These are phyloP conservation scores for Lepisosteus oculatus DNA, from an alignment of 2,113 vertebrate genomes.

Conservation along the genomic window DNA sequence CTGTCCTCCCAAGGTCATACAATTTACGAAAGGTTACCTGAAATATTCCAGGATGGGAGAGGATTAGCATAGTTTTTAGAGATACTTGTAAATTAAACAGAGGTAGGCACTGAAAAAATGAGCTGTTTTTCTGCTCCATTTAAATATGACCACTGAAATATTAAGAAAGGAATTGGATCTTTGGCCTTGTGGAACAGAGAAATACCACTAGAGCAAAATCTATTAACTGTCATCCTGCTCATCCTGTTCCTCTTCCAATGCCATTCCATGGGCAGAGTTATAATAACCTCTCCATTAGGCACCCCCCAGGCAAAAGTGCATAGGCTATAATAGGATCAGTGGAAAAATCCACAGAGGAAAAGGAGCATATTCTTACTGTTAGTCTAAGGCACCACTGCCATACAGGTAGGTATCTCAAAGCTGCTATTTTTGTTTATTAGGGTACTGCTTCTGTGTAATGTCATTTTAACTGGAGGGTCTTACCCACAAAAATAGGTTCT, in stretches of 20 bases:
- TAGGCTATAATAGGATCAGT: constrained; percentile 85
- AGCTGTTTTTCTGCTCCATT: constrained; percentile 74
- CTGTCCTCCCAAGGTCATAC: constrained; percentile 86
- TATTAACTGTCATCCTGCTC: constrained; percentile 74
- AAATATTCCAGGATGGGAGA: constrained; percentile 63
- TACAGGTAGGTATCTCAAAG: not conserved
- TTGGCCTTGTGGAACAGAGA: constrained; percentile 73
- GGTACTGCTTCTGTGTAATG: too few species aligned
- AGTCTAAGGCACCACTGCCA: constrained; percentile 61
- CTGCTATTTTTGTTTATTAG: constrained; percentile 35
- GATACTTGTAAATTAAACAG: constrained; percentile 80
- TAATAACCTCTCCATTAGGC: constrained; percentile 82
- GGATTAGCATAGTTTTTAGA: constrained; percentile 91
- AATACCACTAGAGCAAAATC: constrained; percentile 66
- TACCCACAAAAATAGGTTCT: too few species aligned
- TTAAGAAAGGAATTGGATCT: constrained; percentile 71
- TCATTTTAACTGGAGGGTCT: too few species aligned
- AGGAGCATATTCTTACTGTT: constrained; percentile 77
- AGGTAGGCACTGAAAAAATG: constrained; percentile 66
- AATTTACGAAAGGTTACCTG: constrained; percentile 89
- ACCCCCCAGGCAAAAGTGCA: constrained; percentile 81
- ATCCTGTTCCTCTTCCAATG: constrained; percentile 67
- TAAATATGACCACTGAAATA: constrained; percentile 82
- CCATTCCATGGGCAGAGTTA: constrained; percentile 80
- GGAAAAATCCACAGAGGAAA: constrained; percentile 86